Evolutionary conservation across 2,797 vertebrate genomes (phyloP).

Genomic region (Danio kyathit): DNA sequence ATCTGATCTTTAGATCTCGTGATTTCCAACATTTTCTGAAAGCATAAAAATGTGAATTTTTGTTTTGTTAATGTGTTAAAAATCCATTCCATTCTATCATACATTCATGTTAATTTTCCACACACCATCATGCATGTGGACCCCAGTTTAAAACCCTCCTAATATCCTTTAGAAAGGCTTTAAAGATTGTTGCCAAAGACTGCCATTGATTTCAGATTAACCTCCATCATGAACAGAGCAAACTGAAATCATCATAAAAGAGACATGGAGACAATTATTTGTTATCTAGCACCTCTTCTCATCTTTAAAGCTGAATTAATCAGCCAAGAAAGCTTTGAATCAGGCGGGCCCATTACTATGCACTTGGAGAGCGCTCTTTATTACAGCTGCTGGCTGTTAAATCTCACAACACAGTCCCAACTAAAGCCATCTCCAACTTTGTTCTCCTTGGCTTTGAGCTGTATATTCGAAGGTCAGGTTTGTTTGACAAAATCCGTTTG

Average conservation of each 20-base stretch:
- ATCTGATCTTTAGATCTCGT: too few species aligned
- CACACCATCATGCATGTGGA: neutral
- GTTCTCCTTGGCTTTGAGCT: conserved; percentile 40
- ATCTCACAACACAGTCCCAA: conserved; percentile 19
- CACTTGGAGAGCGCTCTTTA: conserved; percentile 29
- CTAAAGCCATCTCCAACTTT: conserved; percentile 41
- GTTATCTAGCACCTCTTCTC: neutral
- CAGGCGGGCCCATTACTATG: conserved; percentile 15
- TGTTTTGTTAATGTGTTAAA: neutral
- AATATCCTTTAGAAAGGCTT: neutral
- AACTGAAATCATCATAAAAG: conserved; percentile 21
- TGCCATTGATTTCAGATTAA: neutral
- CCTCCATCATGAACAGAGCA: neutral
- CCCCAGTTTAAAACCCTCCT: neutral
- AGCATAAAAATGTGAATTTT: neutral
- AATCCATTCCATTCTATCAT: too few species aligned
- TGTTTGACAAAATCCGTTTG: conserved; percentile 38
- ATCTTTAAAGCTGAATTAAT: conserved; percentile 43
- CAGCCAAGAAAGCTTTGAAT: conserved; percentile 34
- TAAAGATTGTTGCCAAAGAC: neutral
- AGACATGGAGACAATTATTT: conserved; percentile 17
- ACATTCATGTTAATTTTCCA: neutral
- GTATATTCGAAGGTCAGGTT: conserved; percentile 43
- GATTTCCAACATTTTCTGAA: too few species aligned
- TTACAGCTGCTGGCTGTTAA: conserved; percentile 33